Base-by-base conservation (phyloP, 2,888 invertebrate genomes). In the Neria commutata region DNA sequence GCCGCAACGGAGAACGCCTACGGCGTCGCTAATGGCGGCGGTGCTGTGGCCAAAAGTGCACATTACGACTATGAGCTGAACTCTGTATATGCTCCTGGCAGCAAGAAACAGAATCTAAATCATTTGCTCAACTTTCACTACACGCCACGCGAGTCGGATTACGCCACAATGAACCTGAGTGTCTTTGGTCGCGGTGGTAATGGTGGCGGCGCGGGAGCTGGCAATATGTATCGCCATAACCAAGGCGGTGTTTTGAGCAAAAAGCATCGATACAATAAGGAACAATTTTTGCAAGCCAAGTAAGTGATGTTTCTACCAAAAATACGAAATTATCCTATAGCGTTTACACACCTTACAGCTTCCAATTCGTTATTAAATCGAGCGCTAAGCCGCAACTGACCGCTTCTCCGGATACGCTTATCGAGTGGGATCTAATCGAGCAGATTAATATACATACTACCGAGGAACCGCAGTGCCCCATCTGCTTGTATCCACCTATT, bases 241-340 rank as follows among this genome's bases (percentile, higher is more conserved):
- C 19, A 14, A 51, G 58, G 60, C 10, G 55, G 58, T 8, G 47
- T 55, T 17, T 16, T 54, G 0, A 67, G 67, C 5, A 73, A 71
- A 52, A 72, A 67, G 60, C 89, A 89, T 71, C 91, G 89, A 77
- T 95, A 93, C 83, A 94, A 92, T 81, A 95, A 95, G 83, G 95
- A 97, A 78, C 91, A 95, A 74, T 98, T 93, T 82, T 83, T 98
- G 62, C 94, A 97, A 83, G 95, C 96, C 60, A 95, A 95, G 95
- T 95, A 84, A 86, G 88, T 77, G 42, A 1, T 19, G 17, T n/a
- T n/a, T n/a, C n/a, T n/a, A n/a, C n/a, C n/a, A n/a, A n/a, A n/a
- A n/a, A n/a, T n/a, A n/a, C n/a, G n/a, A n/a, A n/a, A n/a, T n/a
- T n/a, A n/a, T n/a, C n/a, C n/a, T n/a, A n/a, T n/a, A n/a, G 58